Evolutionary conservation across 2,888 invertebrate genomes (phyloP), one percentile per base, ranked within the genome.

Genomic region (Eueremaeus valkanovi): DNA sequence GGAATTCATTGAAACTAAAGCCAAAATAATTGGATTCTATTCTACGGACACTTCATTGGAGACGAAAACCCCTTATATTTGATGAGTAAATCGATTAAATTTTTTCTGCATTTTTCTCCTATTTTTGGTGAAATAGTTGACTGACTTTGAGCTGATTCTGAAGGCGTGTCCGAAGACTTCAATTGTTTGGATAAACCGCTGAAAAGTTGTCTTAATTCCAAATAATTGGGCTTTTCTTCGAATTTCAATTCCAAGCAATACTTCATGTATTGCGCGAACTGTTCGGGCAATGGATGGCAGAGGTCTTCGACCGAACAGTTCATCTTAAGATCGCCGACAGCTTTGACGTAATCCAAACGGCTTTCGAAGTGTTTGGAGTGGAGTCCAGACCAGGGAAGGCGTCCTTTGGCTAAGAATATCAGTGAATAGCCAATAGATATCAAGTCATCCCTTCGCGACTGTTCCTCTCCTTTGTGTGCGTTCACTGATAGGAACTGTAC

Each of bases 361-460:
- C 24, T 21, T 11, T 11, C 18, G 13, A 27, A 70, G 27, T 42
- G 27, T 1, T 29, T 24, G 0, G 27, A 29, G 16, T 27, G 6
- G 16, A 42, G 2, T 8, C 11, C 1, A 70, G 42, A 13, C 70
- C 70, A 70, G 5, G 70, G 70, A 24, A 70, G 70, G 0, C 16
- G 1, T 3, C 27, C 70, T 27, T 42, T 70, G 42, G 70, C 70
- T 16, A 70, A 24, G 24, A 3, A 70, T 27, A 70, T 45, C 13
- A 70, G 8, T 40, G 70, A 16, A 70, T 70, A 70, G 13, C 70
- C 42, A 3, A 70, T 2, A 13, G 45, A 70, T 8, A 70, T 27
- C 45, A 70, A 2, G 29, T 70, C 70, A 70, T 70, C 70, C 36
- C 70, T 70, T 27, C 70, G 70, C 6, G 70, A 70, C 27, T 70